phyloP scores from a whole-genome alignment of 2,113 vertebrate genomes.

The Procapra przewalskii region DNA sequence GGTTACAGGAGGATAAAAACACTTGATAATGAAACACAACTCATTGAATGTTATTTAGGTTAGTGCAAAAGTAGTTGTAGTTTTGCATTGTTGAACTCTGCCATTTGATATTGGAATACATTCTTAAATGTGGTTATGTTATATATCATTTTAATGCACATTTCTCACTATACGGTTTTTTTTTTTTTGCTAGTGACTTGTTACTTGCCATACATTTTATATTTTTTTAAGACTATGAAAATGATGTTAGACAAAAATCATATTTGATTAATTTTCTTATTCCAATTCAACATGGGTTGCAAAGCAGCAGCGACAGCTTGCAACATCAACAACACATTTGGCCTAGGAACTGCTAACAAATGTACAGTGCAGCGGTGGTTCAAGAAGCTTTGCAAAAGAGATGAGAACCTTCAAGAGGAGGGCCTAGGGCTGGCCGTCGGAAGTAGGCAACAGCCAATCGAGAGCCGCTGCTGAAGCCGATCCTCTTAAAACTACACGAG shows the following conservation, averaged over 20 bases:
- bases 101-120: not conserved
- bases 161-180: not conserved
- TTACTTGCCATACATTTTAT: not conserved
- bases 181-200: not conserved
- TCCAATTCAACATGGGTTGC: not conserved
- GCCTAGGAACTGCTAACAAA: not conserved
- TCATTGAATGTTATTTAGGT: not conserved
- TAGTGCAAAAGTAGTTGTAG: not conserved
- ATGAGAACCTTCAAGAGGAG: not conserved
- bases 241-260: not conserved
- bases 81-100: not conserved
- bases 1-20: not conserved
- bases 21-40: not conserved
- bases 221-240: not conserved
- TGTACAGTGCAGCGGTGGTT: not conserved
- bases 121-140: not conserved
- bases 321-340: not conserved
- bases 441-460: not conserved
- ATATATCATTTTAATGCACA: not conserved
- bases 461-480: not conserved
- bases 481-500: not conserved
- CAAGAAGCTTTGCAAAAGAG: not conserved
- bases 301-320: not conserved
- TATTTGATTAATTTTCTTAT: not conserved
- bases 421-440: not conserved